phyloP scores from a whole-genome alignment of 2,797 vertebrate genomes.

The Otolemur crassicaudatus region DNA sequence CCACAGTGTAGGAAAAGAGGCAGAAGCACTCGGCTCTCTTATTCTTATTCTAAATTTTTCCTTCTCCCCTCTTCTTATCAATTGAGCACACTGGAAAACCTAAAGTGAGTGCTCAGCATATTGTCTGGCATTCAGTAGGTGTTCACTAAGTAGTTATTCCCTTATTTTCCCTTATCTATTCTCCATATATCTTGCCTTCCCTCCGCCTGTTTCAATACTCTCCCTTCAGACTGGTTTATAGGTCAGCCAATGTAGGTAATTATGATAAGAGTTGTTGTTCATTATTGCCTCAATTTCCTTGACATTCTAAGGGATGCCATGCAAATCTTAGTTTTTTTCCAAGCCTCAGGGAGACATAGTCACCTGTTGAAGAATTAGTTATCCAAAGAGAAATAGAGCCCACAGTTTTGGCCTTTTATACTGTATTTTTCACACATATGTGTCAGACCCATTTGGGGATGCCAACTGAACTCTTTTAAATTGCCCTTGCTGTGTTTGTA shows the following conservation, averaged over 20 bases:
- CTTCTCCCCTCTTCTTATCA: background rate
- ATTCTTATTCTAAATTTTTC: background rate
- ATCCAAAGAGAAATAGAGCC: slow-evolving; percentile 70
- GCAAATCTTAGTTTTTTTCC: slow-evolving; percentile 52
- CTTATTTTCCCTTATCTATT: background rate
- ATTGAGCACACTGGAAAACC: background rate
- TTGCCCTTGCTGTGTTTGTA: background rate
- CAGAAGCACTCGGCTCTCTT: background rate
- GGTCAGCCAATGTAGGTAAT: slow-evolving; percentile 13
- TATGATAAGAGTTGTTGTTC: slow-evolving; percentile 45
- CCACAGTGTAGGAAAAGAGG: background rate
- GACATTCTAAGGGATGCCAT: slow-evolving; percentile 34
- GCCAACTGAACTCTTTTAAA: slow-evolving; percentile 54
- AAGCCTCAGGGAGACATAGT: slow-evolving; percentile 75
- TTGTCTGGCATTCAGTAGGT: background rate
- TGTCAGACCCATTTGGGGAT: slow-evolving; percentile 38
- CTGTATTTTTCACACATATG: slow-evolving; percentile 22
- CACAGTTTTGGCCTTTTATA: slow-evolving; percentile 10
- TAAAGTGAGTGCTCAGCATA: background rate
- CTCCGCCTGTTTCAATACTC: background rate
- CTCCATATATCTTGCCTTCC: slow-evolving; percentile 23
- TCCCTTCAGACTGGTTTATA: slow-evolving; percentile 46
- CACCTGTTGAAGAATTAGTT: slow-evolving; percentile 61
- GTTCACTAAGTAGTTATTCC: background rate
- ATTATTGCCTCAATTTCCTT: slow-evolving; percentile 54